These are phyloP conservation scores for Tragelaphus scriptus DNA, from an alignment of 2,113 vertebrate genomes.

Conservation along the genomic window DNA sequence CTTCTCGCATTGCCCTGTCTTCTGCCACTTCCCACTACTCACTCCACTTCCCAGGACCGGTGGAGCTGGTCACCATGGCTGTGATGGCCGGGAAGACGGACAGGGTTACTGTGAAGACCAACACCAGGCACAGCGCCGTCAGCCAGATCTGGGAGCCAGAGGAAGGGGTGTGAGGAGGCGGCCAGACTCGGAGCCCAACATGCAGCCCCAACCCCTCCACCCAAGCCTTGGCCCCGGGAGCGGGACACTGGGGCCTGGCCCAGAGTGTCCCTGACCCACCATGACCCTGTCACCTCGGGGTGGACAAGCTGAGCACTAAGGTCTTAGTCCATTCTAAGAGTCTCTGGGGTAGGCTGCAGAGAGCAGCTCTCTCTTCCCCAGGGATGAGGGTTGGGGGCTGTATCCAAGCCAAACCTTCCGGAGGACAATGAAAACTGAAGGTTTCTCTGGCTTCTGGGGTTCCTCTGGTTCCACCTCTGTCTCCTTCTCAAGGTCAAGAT, in stretches of 20 bases:
- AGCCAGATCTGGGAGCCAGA: constrained; percentile 84
- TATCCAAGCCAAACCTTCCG: constrained; percentile 77
- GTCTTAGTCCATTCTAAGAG: background rate
- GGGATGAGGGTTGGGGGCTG: background rate
- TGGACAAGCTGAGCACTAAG: background rate
- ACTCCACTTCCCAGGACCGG: constrained; percentile 82
- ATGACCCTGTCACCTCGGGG: background rate
- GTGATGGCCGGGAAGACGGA: constrained; percentile 90
- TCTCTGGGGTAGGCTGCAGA: background rate
- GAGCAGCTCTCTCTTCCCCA: too few species aligned
- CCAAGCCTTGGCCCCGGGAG: background rate
- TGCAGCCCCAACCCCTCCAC: background rate
- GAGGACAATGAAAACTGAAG: constrained; percentile 81
- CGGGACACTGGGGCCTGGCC: background rate
- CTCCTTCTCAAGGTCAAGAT: constrained; percentile 56
- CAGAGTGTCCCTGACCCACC: background rate
- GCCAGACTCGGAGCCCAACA: background rate
- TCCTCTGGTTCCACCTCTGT: background rate
- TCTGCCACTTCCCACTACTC: background rate
- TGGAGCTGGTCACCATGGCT: constrained; percentile 80
- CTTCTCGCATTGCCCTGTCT: background rate
- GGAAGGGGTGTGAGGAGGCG: background rate
- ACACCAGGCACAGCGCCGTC: constrained; percentile 88
- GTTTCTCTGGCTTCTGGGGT: constrained; percentile 57
- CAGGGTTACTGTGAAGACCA: constrained; percentile 89